These are phyloP conservation scores for Bubo scandiacus DNA, from an alignment of 2,113 vertebrate species.

Conservation along the genomic window DNA sequence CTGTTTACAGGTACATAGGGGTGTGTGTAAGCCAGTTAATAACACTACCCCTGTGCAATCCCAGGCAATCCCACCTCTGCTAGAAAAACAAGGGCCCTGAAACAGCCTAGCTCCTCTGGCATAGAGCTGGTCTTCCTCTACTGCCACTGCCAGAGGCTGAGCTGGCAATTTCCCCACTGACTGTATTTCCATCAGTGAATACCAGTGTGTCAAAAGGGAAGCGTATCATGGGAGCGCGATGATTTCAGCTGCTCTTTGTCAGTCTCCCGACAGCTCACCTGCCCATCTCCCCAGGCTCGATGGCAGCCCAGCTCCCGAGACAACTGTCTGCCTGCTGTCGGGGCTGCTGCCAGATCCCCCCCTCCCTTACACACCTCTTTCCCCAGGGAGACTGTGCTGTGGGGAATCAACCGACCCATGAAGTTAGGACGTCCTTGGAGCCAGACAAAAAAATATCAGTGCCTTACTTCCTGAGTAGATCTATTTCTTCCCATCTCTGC, in stretches of 20 bases:
- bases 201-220: not conserved
- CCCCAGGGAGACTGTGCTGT: accelerated
- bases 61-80: not conserved
- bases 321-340: not conserved
- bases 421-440: not conserved
- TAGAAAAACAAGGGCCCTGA: not conserved
- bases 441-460: not conserved
- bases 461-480: not conserved
- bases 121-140: not conserved
- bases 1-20: not conserved
- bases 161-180: not conserved
- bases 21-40: not conserved
- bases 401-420: not conserved
- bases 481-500: not conserved
- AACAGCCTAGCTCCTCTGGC: not conserved
- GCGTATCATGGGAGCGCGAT: accelerated
- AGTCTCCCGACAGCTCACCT: not conserved
- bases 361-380: not conserved
- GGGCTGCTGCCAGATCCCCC: not conserved
- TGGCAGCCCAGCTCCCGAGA: not conserved
- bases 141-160: not conserved
- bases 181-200: not conserved
- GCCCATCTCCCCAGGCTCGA: not conserved
- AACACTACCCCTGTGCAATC: not conserved
- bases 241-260: not conserved